Conservation (phyloP, 30 jellyfish, hydroid and myxozoan species). For the Phacellophora camtschatica region DNA sequence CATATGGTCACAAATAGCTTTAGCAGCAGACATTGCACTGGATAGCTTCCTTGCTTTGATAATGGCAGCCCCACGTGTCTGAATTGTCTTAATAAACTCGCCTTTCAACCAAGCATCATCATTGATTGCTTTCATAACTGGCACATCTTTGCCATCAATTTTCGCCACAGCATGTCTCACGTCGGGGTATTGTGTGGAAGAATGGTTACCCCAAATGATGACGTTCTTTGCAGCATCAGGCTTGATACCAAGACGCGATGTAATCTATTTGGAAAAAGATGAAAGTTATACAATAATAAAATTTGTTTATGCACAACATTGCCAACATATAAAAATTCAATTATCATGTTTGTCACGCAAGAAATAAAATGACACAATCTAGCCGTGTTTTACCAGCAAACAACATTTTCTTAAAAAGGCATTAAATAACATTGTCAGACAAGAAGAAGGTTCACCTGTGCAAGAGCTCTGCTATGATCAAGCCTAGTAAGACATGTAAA, state of each 20-base stretch:
- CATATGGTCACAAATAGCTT: conserved; percentile 98
- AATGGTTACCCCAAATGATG: conserved; percentile 99
- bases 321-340: no score
- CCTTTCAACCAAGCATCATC: conserved; percentile 98
- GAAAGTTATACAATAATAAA: not conserved
- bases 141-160: conserved; percentile 70
- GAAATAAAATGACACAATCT: no score
- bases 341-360: no score
- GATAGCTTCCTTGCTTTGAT: conserved; percentile 97
- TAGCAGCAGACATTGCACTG: conserved; percentile 99
- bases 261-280: conserved; percentile 22
- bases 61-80: conserved; percentile 95
- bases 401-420: not conserved
- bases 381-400: no score
- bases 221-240: conserved; percentile 84
- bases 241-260: conserved; percentile 76
- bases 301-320: not conserved
- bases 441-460: conserved; percentile 82
- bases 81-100: conserved; percentile 92
- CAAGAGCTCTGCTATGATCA: conserved; percentile 97
- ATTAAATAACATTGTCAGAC: not conserved
- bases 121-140: conserved; percentile 79
- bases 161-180: conserved; percentile 88
- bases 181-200: conserved; percentile 97
- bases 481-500: conserved; percentile 93